Percentiles rank a stretch among this genome's conserved stretches.
These are phyloP conservation scores for Leuciscus idus DNA, from an alignment of 2,113 vertebrate species.

Conservation along the genomic window DNA sequence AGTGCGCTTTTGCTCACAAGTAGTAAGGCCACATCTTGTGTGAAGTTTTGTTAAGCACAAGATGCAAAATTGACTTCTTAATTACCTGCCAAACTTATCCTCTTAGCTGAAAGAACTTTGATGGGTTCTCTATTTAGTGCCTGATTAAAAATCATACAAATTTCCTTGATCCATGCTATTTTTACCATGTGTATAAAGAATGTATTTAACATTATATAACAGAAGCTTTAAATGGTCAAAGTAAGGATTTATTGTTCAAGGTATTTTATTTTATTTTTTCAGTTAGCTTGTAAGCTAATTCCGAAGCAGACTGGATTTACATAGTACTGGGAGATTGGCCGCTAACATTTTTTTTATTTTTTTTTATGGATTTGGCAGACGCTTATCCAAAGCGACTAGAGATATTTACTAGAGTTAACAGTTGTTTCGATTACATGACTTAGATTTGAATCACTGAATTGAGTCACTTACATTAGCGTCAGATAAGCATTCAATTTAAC, in stretches of 20 bases:
- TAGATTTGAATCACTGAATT: background rate
- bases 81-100: background rate
- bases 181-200: background rate
- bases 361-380: no score
- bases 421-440: background rate
- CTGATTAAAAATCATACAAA: background rate
- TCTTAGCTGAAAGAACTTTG: background rate
- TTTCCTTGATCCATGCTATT: background rate
- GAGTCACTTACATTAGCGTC: background rate
- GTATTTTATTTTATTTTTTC: background rate
- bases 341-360: background rate
- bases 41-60: background rate
- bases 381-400: no score
- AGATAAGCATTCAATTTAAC: background rate
- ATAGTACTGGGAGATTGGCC: background rate
- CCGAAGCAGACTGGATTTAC: background rate
- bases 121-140: background rate
- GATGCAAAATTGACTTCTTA: background rate
- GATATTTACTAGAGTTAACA: background rate
- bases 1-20: constrained; percentile 14
- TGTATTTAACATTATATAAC: background rate
- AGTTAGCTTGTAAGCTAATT: background rate
- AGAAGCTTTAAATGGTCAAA: background rate
- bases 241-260: background rate
- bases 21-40: constrained; percentile 34